These are phyloP conservation scores for Ammodytes dubius DNA, from an alignment of 2,113 vertebrate species.

Conservation along the genomic window DNA sequence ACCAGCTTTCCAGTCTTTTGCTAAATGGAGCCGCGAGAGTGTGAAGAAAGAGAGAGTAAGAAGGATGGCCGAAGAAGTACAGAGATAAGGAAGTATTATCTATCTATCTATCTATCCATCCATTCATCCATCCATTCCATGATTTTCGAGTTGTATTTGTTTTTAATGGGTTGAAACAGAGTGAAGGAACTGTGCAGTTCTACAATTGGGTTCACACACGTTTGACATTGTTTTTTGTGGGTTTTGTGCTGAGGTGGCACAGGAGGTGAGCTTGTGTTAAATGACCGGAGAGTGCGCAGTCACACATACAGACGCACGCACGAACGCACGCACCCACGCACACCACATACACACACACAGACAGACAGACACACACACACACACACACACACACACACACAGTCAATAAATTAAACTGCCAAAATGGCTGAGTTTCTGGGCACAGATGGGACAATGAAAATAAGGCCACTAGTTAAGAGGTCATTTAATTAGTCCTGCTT, in stretches of 20 bases:
- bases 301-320: slow-evolving; percentile 50
- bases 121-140: background rate
- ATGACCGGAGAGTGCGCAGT: slow-evolving; percentile 44
- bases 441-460: slow-evolving; percentile 54
- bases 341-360: slow-evolving; percentile 31
- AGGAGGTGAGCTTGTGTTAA: slow-evolving; percentile 66
- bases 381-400: background rate
- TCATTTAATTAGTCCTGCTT: slow-evolving; percentile 40
- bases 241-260: slow-evolving; percentile 12
- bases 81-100: background rate
- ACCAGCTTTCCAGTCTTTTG: slow-evolving; percentile 33
- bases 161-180: background rate
- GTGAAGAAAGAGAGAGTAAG: slow-evolving; percentile 15
- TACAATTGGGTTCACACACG: slow-evolving; percentile 27
- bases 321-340: background rate
- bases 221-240: slow-evolving; percentile 24
- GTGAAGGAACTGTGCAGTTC: background rate
- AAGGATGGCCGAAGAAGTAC: background rate
- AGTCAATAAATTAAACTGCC: slow-evolving; percentile 61
- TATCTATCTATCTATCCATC: background rate
- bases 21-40: slow-evolving; percentile 35
- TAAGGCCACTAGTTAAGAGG: slow-evolving; percentile 55
- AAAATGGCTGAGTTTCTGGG: slow-evolving; percentile 30
- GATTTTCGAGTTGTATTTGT: background rate
- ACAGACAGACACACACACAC: slow-evolving; percentile 1